Conservation (phyloP, 2,888 invertebrate species). For the Phortica magna region DNA sequence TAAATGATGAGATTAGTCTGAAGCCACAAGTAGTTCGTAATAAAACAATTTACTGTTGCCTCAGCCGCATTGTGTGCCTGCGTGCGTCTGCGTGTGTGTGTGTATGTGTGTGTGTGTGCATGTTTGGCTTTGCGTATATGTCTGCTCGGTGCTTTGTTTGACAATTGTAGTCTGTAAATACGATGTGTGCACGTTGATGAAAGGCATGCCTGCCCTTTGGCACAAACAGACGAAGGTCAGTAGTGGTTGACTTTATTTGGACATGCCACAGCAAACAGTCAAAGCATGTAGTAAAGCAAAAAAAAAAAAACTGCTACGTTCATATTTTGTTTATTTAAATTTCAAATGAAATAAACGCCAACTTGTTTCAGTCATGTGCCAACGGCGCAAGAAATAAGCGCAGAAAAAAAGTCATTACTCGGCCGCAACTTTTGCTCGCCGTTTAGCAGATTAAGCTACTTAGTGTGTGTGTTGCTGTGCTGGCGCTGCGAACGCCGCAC, state of each 20-base stretch:
- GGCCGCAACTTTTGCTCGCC: slow-evolving; percentile 40
- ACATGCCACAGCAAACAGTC: no score
- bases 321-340: slow-evolving; percentile 59
- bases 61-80: neutral
- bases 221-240: no score
- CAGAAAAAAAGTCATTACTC: no score
- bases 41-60: slow-evolving; percentile 56
- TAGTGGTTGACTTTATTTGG: no score
- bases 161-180: no score
- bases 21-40: slow-evolving; percentile 73
- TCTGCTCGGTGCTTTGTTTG: no score
- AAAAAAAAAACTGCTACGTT: neutral
- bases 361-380: no score
- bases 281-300: neutral
- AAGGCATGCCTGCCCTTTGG: no score
- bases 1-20: slow-evolving; percentile 10
- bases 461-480: slow-evolving; percentile 44
- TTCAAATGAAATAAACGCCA: slow-evolving; percentile 1
- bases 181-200: no score
- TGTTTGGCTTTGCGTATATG: slow-evolving; percentile 43
- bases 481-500: neutral
- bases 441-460: slow-evolving; percentile 67
- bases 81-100: neutral
- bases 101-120: slow-evolving; percentile 14
- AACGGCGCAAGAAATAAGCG: no score